A percentile compares a stretch with the other conserved stretches of the same genome.
phyloP scores from a whole-genome alignment of 2,113 vertebrate genomes.

The Anser cygnoides region DNA sequence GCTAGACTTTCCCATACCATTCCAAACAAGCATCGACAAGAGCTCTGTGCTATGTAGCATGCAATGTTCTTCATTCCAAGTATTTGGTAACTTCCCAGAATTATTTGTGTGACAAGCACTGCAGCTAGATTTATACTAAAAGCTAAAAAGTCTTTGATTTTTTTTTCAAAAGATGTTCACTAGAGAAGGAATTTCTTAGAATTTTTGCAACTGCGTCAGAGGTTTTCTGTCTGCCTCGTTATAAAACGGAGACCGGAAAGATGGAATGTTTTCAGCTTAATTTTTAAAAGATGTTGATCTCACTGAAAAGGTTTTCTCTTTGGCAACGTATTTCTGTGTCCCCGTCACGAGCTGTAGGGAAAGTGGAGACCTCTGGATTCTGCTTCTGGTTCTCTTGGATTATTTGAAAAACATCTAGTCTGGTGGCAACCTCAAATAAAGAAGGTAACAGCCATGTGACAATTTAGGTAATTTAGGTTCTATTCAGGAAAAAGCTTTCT shows the following conservation, averaged over 20 bases:
- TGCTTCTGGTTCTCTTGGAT: neutral
- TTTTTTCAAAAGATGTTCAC: neutral
- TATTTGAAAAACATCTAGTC: neutral
- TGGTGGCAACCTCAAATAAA: neutral
- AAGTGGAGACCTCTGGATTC: neutral
- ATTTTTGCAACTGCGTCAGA: neutral
- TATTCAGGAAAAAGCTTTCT: neutral
- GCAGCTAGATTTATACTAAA: neutral
- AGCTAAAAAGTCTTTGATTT: neutral
- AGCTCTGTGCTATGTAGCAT: conserved; percentile 55
- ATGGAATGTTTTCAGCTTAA: neutral
- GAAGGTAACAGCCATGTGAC: neutral
- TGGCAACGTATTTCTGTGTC: neutral
- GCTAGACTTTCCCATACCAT: conserved; percentile 40
- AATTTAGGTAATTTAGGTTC: neutral
- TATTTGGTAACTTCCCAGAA: conserved; percentile 64
- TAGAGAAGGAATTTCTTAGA: neutral
- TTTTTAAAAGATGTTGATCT: conserved; percentile 9
- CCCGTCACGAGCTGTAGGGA: neutral
- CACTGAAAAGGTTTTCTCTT: neutral
- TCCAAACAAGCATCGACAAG: conserved; percentile 69
- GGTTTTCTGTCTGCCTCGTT: neutral
- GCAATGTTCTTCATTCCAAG: conserved; percentile 51
- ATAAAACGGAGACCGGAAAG: neutral
- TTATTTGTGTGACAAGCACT: neutral